Evolutionary conservation across 2,797 vertebrate species (phyloP).

Genomic region (Lycodopsis pacificus): DNA sequence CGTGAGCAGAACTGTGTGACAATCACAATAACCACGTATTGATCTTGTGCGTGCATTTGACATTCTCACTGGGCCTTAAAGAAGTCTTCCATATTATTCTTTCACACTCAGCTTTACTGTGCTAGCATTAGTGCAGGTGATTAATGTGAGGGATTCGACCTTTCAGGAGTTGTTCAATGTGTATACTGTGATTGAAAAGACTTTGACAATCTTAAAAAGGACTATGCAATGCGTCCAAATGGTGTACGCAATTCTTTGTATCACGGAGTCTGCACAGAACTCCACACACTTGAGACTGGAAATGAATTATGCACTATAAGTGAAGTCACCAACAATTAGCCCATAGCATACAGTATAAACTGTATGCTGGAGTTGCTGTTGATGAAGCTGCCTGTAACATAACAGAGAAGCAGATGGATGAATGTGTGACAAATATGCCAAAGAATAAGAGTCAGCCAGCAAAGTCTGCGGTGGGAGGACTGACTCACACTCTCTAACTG

Average conservation of each 20-base stretch:
- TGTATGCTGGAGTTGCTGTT: slow-evolving; percentile 31
- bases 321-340: slow-evolving; percentile 35
- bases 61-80: slow-evolving; percentile 58
- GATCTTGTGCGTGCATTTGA: slow-evolving; percentile 57
- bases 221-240: slow-evolving; percentile 80
- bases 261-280: slow-evolving; percentile 66
- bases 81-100: slow-evolving; percentile 83
- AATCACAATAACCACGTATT: slow-evolving; percentile 70
- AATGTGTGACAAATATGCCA: slow-evolving; percentile 39
- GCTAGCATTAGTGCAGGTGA: slow-evolving; percentile 61
- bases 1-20: slow-evolving; percentile 62
- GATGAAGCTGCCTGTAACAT: slow-evolving; percentile 60
- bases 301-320: slow-evolving; percentile 68
- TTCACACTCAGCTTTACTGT: slow-evolving; percentile 70
- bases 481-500: slow-evolving; percentile 59
- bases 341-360: background rate
- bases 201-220: slow-evolving; percentile 85
- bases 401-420: slow-evolving; percentile 47
- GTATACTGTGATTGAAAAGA: slow-evolving; percentile 83
- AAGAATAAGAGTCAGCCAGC: slow-evolving; percentile 41
- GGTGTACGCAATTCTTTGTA: slow-evolving; percentile 62
- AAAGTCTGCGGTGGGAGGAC: slow-evolving; percentile 32
- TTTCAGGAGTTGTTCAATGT: slow-evolving; percentile 59
- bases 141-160: slow-evolving; percentile 61
- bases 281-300: slow-evolving; percentile 64